Percentiles rank a stretch among this genome's conserved stretches.
Conservation (phyloP, 2,113 vertebrate species). For the Sapayoa aenigma region DNA sequence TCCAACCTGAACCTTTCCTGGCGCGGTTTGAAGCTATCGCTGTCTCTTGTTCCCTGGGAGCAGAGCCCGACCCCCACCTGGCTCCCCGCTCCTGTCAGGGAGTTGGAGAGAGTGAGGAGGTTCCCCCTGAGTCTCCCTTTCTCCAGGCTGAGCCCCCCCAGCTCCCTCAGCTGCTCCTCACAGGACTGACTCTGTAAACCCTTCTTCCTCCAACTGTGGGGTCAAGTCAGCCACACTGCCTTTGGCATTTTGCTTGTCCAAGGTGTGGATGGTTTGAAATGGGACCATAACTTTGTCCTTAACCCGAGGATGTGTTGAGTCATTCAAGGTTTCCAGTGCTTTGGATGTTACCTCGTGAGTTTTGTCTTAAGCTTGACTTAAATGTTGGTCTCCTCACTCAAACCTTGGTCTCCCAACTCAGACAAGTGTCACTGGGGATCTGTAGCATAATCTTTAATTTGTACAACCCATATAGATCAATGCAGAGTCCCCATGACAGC, state of each 20-base stretch:
- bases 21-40: accelerated
- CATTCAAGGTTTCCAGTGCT: not conserved
- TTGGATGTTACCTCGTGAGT: not conserved
- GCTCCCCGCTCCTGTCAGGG: not conserved
- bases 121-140: not conserved
- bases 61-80: accelerated
- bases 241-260: not conserved
- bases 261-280: not conserved
- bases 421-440: not conserved
- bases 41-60: not conserved
- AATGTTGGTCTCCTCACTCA: not conserved
- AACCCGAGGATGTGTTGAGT: not conserved
- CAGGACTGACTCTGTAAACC: not conserved
- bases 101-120: not conserved
- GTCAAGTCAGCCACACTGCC: not conserved
- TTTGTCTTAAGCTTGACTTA: not conserved
- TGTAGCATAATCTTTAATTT: not conserved
- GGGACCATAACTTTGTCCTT: accelerated
- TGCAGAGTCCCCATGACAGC: not conserved
- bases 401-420: not conserved
- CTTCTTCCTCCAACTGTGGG: accelerated
- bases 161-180: not conserved
- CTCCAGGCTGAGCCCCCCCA: not conserved
- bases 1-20: not conserved
- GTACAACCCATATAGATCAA: accelerated